Evolutionary conservation across 2,888 invertebrate species (phyloP).

Genomic region (Carabus problematicus): DNA sequence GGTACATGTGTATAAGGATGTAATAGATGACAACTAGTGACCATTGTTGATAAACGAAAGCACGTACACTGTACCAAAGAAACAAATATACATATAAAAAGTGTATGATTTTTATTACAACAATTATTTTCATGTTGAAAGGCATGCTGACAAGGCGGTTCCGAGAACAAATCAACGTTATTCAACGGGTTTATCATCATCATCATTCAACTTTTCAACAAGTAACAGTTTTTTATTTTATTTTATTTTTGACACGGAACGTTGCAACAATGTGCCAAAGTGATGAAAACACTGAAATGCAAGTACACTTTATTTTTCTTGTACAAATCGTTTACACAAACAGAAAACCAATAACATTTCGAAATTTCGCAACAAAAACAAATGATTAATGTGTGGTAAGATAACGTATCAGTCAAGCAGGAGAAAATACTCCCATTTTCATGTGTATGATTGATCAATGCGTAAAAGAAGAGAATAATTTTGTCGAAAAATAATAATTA

Average conservation of each 20-base stretch:
- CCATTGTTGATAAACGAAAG: background rate
- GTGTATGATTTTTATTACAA: constrained; percentile 29
- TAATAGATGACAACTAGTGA: constrained; percentile 1
- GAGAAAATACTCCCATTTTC: too few relatives aligned
- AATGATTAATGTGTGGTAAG: constrained; percentile 4
- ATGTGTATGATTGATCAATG: background rate
- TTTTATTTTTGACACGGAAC: constrained; percentile 28
- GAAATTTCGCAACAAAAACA: constrained; percentile 19
- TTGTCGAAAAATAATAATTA: constrained; percentile 3
- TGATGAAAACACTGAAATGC: constrained; percentile 31
- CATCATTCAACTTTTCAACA: constrained; percentile 25
- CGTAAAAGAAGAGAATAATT: constrained; percentile 2
- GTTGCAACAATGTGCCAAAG: constrained; percentile 30
- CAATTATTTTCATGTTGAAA: constrained; percentile 53
- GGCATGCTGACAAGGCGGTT: constrained; percentile 56
- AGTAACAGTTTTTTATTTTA: constrained; percentile 24
- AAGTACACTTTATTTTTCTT: constrained; percentile 31
- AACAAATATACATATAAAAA: constrained; percentile 52
- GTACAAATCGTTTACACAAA: too few relatives aligned
- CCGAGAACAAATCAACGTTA: constrained; percentile 40
- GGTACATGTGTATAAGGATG: background rate
- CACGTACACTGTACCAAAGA: background rate
- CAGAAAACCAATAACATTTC: too few relatives aligned
- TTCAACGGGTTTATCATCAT: constrained; percentile 32
- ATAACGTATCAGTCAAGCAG: too few relatives aligned